Percentiles rank a stretch among this genome's conserved stretches.
phyloP scores from a whole-genome alignment of 2,113 vertebrate species.

The Anguilla rostrata region DNA sequence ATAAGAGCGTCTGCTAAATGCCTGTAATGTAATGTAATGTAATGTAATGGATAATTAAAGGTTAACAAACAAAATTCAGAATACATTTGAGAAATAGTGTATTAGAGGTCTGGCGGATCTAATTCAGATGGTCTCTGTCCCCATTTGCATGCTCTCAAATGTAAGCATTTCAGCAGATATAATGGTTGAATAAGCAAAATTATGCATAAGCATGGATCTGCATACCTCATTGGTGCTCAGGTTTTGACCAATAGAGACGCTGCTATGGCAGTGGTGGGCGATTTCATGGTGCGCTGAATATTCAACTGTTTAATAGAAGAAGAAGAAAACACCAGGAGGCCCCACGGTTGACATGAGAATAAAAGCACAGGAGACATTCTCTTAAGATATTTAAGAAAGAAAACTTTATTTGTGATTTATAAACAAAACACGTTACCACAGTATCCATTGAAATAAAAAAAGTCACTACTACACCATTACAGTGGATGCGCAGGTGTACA shows the following conservation, averaged over 20 bases:
- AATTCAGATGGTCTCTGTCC: neutral
- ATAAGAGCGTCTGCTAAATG: too few relatives aligned
- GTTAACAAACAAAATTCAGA: too few relatives aligned
- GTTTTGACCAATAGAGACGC: neutral
- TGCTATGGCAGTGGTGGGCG: neutral
- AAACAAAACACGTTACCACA: constrained; percentile 79
- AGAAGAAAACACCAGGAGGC: neutral
- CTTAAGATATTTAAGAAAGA: constrained; percentile 70
- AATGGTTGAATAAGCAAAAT: neutral
- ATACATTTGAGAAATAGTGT: too few relatives aligned
- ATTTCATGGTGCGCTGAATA: neutral
- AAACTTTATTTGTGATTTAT: constrained; percentile 79
- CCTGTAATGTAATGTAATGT: too few relatives aligned
- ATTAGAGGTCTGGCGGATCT: too few relatives aligned
- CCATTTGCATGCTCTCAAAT: neutral
- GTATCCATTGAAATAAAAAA: constrained; percentile 72
- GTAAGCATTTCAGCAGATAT: neutral
- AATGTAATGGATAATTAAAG: too few relatives aligned
- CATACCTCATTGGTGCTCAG: neutral
- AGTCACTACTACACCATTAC: constrained; percentile 75
- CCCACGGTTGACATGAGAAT: neutral
- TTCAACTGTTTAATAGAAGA: neutral
- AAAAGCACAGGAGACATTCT: constrained; percentile 30
- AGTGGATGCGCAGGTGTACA: constrained; percentile 74
- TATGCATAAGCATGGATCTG: neutral